A percentile compares a stretch with the other conserved stretches of the same genome.
These are phyloP conservation scores for Chionomys nivalis DNA, from an alignment of 2,113 vertebrate species.

Conservation along the genomic window DNA sequence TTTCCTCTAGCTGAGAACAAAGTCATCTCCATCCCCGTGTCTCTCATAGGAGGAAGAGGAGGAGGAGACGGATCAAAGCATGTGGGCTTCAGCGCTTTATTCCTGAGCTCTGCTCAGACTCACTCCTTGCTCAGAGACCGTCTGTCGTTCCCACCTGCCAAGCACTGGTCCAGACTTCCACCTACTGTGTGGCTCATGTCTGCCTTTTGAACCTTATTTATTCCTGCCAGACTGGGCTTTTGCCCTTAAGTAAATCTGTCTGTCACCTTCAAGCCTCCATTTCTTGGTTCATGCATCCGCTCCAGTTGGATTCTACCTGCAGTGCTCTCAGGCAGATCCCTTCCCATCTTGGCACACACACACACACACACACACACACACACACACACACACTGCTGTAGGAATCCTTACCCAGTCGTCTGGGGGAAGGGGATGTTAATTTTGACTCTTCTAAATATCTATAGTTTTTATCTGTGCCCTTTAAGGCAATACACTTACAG, in stretches of 20 bases:
- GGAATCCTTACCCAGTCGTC: background rate
- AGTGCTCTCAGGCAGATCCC: background rate
- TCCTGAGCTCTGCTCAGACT: background rate
- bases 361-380: background rate
- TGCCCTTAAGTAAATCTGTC: background rate
- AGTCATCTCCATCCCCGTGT: background rate
- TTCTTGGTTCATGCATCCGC: background rate
- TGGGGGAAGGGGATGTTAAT: background rate
- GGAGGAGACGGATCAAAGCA: background rate
- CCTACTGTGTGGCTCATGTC: background rate
- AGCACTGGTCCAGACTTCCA: background rate
- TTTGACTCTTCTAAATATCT: background rate
- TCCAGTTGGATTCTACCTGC: background rate
- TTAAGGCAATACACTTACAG: background rate
- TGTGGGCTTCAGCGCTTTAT: background rate
- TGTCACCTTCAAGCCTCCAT: background rate
- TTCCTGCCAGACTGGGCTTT: background rate
- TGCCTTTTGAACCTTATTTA: background rate
- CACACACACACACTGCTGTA: background rate
- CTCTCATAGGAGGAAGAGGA: background rate
- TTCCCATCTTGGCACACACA: background rate
- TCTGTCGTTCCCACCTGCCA: background rate
- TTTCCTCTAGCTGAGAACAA: constrained; percentile 27
- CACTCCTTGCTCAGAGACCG: background rate
- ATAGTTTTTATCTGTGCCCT: background rate